phyloP scores from a whole-genome alignment of 2,888 invertebrate species.

The Notodonta dromedarius region DNA sequence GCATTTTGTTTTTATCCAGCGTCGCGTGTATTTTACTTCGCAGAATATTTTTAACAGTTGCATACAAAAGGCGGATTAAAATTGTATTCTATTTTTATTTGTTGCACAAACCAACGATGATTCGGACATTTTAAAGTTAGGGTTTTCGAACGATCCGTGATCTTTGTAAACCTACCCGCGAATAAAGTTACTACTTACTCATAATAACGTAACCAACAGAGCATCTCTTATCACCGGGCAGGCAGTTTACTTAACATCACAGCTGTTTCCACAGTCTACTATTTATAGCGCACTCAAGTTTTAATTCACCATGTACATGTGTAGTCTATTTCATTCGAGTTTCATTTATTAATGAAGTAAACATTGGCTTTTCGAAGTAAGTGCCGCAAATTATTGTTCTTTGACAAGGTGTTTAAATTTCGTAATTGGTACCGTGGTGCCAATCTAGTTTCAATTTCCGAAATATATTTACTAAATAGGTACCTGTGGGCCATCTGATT shows the following conservation, averaged over 20 bases:
- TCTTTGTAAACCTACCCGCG: no score
- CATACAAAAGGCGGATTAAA: background rate
- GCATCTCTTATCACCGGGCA: no score
- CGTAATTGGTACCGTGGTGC: no score
- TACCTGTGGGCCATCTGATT: no score
- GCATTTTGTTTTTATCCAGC: conserved; percentile 23
- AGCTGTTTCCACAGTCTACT: background rate
- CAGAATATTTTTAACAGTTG: background rate
- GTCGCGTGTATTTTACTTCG: background rate
- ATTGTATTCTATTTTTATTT: background rate
- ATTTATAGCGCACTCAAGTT: conserved; percentile 2
- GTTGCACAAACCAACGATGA: background rate
- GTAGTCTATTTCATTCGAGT: background rate
- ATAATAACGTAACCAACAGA: no score
- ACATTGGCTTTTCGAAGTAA: background rate
- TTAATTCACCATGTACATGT: background rate
- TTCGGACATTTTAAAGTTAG: background rate
- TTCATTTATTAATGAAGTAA: background rate
- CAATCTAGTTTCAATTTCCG: no score
- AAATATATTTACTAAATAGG: no score
- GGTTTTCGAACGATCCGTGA: no score
- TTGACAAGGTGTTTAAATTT: no score
- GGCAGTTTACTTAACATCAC: background rate
- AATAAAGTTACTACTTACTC: no score
- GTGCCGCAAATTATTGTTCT: no score